Base-by-base conservation (phyloP, 2,888 invertebrate species). In the Synanthedon andrenaeformis region DNA sequence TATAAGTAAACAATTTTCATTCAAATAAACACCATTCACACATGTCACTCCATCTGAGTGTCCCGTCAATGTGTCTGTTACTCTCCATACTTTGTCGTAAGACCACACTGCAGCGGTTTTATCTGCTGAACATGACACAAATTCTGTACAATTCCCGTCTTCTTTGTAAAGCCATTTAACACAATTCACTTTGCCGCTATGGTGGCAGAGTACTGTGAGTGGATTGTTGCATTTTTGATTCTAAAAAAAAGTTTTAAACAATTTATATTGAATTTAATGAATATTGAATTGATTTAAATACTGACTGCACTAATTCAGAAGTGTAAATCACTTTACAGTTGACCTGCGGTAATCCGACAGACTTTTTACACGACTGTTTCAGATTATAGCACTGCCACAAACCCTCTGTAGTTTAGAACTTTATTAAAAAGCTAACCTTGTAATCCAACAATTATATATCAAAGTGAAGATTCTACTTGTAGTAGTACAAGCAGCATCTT, bases 91-190 rank as follows among this genome's bases (percentile, higher is more conserved):
- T 1, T 74, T 72, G 12, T 80, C 68, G 5, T 61, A 58, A 51
- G 85, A 86, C 96, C 96, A 97, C 53, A 96, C 82, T 53, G 93
- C 90, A 1, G 92, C 92, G 17, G 90, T 91, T 53, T 91, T 91
- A 75, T 97, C 97, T 3, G 92, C 90, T 0, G 95, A 93, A 4
- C 92, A 93, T 0, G 96, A 94, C 4, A 96, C 72, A 12, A 96
- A 73, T 67, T 93, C 91, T 10, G 68, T 72, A 51, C 72, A 74
- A n/a, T 61, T 61, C 0, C 67, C 63, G 41, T 73, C 61, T 23
- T 65, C 57, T 51, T 70, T 76, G 19, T 62, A 69, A 1, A 88
- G 62, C 88, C 88, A 88, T 71, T 83, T 90, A 0, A 96, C 94
- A 11, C 92, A 91, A 73, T 94, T 96, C 0, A 97, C 93, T 59